Base-by-base conservation (phyloP, 2,888 invertebrate genomes). In the Scaptomyza caliginosa region DNA sequence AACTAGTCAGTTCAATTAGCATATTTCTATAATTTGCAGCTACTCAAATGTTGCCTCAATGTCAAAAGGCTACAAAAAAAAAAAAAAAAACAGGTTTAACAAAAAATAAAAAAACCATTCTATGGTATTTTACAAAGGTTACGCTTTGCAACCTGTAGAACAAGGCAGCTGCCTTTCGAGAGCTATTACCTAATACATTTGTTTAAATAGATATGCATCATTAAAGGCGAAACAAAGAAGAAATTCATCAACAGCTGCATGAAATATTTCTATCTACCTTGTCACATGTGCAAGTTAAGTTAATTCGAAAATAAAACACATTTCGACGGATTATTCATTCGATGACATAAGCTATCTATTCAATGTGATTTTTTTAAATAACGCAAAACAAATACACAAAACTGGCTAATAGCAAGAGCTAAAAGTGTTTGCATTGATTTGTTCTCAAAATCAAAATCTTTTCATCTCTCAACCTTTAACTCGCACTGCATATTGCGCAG, bases 321-420 rank as follows among this genome's bases (percentile, higher is more conserved):
- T 52, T 83, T 68, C 24, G 10, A 16, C 16, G 11, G 11, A 60
- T 67, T 67, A 67, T 72, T 72, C 62, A 67, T 51, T 32, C 65
- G 73, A 79, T 79, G 85, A 79, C 85, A 79, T 79, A 79, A 79
- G 74, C 70, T 11, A 56, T 40, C 67, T 65, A 67, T 77, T 80
- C 74, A 58, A 42, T 42, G 58, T 46, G 64, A 67, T 72, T 75
- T 77, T 67, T 54, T 4, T 57, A 43, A 49, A n/a, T 30, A 43
- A 17, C 38, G 30, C 46, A 50, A 48, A 3, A 19, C 24, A 26
- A 26, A 42, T 16, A 4, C n/a, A 42, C 24, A 8, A 34, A 38
- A 16, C 8, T 10, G 24, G 40, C 19, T 34, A n/a, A 30, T 39
- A n/a, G 21, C n/a, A 7, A 17, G 13, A 34, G 0, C 24, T 10